These are phyloP conservation scores for Cnemophilus loriae DNA, from an alignment of 2,113 vertebrate species.

Conservation along the genomic window DNA sequence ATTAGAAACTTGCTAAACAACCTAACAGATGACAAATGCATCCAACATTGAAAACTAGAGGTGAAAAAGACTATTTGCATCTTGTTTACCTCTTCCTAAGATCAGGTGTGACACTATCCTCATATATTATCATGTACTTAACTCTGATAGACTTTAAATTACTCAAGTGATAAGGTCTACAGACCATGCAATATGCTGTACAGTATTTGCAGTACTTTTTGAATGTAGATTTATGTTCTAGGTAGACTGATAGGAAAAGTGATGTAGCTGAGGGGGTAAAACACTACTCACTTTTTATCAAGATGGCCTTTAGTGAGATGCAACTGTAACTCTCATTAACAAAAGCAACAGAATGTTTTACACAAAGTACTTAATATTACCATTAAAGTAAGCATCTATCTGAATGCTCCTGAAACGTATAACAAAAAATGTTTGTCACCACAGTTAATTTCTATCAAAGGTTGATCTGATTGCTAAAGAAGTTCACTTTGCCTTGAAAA, in stretches of 20 bases:
- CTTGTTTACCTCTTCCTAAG: background rate
- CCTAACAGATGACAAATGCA: background rate
- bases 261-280: background rate
- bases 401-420: background rate
- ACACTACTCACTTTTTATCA: background rate
- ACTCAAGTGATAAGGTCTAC: background rate
- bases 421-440: background rate
- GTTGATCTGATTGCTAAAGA: background rate
- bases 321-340: background rate
- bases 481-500: background rate
- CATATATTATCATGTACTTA: constrained; percentile 15
- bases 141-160: constrained; percentile 8
- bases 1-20: background rate
- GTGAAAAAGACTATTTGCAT: background rate
- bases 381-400: background rate
- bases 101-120: background rate
- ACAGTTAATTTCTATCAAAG: background rate
- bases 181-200: background rate
- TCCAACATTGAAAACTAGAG: background rate
- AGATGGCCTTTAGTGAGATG: background rate
- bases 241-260: constrained; percentile 10
- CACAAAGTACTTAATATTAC: background rate
- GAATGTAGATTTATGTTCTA: background rate
- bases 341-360: background rate
- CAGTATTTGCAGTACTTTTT: constrained; percentile 10